Evolutionary conservation across 2,888 invertebrate genomes (phyloP), one percentile per base, ranked within the genome.

Genomic region (Bhutanitis thaidina): DNA sequence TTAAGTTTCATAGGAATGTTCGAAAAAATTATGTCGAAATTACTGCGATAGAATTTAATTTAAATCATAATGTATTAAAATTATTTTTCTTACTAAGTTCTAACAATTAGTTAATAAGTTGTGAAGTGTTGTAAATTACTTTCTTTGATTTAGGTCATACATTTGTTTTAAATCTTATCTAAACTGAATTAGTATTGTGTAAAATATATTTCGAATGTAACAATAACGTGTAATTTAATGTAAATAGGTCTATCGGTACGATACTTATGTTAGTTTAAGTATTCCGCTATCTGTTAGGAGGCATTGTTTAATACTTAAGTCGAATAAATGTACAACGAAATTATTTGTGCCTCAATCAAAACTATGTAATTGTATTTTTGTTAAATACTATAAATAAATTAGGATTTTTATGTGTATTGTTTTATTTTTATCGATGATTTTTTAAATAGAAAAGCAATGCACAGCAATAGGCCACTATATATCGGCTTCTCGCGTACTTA

Each of bases 271-370:
- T 25, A 43, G 1, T 25, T 27, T 45, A 37, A 45, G 46, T 12
- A 38, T n/a, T 30, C 39, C 10, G 30, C 16, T 29, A 46, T 45
- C 8, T 1, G 13, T 46, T 46, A 32, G 14, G 25, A n/a, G 20
- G 1, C 12, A 7, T n/a, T 7, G 13, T 2, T 13, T 7, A 5
- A 7, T 7, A 7, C 27, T 13, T 13, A 46, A 9, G n/a, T 16
- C 30, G 38, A 30, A 46, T 30, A 27, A 54, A 49, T 60, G 61
- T 60, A 60, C 60, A 61, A 63, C 60, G 61, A 62, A 37, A 29
- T 48, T 40, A 59, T 47, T 56, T 56, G 61, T 65, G 63, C 59
- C 59, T 63, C n/a, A n/a, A n/a, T 56, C 45, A 49, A 56, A 44
- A 37, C 35, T 54, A 39, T 58, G 43, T 27, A 49, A 49, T 41